Evolutionary conservation across 2,113 vertebrate species (phyloP), one percentile per base, ranked within the genome.

Genomic region (Crocuta crocuta): DNA sequence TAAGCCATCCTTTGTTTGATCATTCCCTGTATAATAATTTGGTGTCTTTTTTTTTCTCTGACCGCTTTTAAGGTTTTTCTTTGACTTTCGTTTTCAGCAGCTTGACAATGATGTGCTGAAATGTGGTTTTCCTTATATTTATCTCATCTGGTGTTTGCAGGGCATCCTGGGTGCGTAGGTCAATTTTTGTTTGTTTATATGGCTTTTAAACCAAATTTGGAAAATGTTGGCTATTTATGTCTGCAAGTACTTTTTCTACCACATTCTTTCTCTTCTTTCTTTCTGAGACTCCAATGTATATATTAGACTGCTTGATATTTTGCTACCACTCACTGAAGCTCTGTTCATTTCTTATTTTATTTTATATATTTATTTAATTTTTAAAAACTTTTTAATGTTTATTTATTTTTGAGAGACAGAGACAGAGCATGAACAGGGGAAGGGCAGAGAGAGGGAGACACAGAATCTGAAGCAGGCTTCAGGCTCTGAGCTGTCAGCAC

Each of bases 91-190:
- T 89, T 89, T 93, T 89, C 16, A 91, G 68, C 66, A 82, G 33
- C 39, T 88, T 76, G 48, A 82, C 68, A 33, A 68, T 28, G 66
- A 91, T 91, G 66, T 43, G 10, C 13, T 88, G 48, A 87, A 92
- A 87, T 74, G 39, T 83, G 58, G 33, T 94, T 96, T 76, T 88
- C 66, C 74, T 92, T 83, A 17, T 92, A 76, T 80, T 96, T 91
- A 88, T 82, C 81, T 65, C 90, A 11, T 66, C 74, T 82, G 48
- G 15, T 15, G 26, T 61, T 76, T 76, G 3, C 45, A 92, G 93
- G 82, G 21, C 13, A 48, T 91, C 89, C 74, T 76, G 68, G 82
- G 43, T 81, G 61, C 82, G 70, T 73, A 55, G 81, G 65, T 35
- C 71, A 50, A 45, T 50, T 71, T 90, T 93, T 66, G 31, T 66